Evolutionary conservation across 2,888 invertebrate species (phyloP).

Genomic region (Sthenelais limicola): DNA sequence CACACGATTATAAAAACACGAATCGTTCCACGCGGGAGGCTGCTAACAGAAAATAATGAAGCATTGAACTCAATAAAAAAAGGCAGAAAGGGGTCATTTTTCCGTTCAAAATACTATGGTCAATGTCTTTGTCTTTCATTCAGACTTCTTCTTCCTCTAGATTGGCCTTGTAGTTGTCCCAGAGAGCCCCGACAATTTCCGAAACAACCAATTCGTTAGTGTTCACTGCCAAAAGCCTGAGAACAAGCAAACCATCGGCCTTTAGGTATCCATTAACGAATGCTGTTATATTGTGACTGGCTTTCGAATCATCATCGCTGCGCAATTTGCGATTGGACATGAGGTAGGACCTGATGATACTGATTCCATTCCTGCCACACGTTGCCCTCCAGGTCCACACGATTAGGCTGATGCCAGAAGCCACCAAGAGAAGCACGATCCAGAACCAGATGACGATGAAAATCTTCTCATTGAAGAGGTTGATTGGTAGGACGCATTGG

Average conservation of each 20-base stretch:
- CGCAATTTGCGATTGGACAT: constrained; percentile 34
- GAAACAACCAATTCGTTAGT: constrained; percentile 38
- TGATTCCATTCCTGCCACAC: constrained; percentile 7
- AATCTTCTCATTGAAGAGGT: constrained; percentile 55
- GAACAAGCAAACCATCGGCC: constrained; percentile 41
- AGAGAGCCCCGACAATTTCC: constrained; percentile 38
- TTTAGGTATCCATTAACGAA: constrained; percentile 39
- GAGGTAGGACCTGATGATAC: constrained; percentile 33
- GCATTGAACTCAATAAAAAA: too few relatives aligned
- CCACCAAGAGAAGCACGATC: constrained; percentile 37
- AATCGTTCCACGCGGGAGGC: too few relatives aligned
- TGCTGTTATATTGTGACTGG: neutral
- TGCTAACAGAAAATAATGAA: too few relatives aligned
- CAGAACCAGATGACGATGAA: constrained; percentile 51
- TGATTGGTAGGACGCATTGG: constrained; percentile 53
- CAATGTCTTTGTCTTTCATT: too few relatives aligned
- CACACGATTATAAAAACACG: too few relatives aligned
- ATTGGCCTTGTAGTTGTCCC: constrained; percentile 39
- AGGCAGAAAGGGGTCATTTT: too few relatives aligned
- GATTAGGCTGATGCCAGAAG: constrained; percentile 10
- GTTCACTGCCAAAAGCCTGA: constrained; percentile 40
- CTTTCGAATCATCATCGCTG: constrained; percentile 20
- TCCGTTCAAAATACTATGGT: too few relatives aligned
- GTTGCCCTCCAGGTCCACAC: constrained; percentile 35
- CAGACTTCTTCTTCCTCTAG: constrained; percentile 14